Conservation (phyloP, 2,888 invertebrate species). For the Deroplatys truncata region DNA sequence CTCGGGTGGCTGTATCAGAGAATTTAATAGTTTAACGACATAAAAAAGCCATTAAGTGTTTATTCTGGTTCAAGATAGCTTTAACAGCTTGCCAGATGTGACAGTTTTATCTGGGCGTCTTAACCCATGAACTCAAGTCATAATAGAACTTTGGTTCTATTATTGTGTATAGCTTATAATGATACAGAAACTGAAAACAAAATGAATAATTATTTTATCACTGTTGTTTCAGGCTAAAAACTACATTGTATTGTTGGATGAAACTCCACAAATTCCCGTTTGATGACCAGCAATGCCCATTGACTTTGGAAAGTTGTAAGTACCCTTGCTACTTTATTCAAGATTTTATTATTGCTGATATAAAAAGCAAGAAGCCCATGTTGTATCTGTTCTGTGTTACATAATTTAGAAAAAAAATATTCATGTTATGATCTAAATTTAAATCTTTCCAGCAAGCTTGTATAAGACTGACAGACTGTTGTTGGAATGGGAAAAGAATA, state of each 20-base stretch:
- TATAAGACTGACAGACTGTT: slow-evolving; percentile 52
- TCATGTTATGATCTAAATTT: neutral
- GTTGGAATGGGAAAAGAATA: slow-evolving; percentile 67
- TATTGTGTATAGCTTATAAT: no score
- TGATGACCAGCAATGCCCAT: slow-evolving; percentile 76
- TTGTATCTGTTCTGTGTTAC: neutral
- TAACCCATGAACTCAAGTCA: no score
- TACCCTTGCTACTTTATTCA: slow-evolving; percentile 35
- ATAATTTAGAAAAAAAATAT: neutral
- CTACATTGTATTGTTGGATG: slow-evolving; percentile 80
- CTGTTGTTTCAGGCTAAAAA: slow-evolving; percentile 58
- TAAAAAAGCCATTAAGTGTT: no score
- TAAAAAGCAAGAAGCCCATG: neutral
- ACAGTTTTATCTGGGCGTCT: no score
- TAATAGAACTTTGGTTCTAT: no score
- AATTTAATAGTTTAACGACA: no score
- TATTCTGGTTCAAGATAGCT: no score
- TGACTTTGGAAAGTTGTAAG: slow-evolving; percentile 78
- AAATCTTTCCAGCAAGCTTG: neutral
- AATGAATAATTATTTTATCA: no score
- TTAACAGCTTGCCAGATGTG: no score
- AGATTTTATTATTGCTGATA: neutral
- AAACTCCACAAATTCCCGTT: slow-evolving; percentile 84
- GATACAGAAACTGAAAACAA: no score
- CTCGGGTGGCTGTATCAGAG: no score